Evolutionary conservation across 2,888 invertebrate species (phyloP).

Genomic region (Dichetophora obliterata): DNA sequence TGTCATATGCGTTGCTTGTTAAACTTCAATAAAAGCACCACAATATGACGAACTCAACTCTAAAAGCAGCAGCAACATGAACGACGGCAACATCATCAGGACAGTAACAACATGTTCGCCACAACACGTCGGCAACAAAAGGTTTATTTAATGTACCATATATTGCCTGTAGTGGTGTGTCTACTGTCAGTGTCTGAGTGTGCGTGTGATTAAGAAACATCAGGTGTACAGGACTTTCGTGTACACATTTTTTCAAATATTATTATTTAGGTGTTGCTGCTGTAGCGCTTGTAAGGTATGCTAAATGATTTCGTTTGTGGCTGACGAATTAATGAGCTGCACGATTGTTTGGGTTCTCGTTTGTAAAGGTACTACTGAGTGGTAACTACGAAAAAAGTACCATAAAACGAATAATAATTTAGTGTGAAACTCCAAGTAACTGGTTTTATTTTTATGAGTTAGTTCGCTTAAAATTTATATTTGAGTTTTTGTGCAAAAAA

Average conservation of each 20-base stretch:
- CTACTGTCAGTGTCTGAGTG: background rate
- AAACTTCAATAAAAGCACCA: conserved; percentile 41
- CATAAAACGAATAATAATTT: too few relatives aligned
- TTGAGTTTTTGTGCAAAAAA: too few relatives aligned
- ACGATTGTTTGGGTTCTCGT: background rate
- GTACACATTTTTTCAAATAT: background rate
- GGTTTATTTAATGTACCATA: background rate
- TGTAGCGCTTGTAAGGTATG: too few relatives aligned
- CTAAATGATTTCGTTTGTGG: too few relatives aligned
- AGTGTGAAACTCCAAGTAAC: too few relatives aligned
- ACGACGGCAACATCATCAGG: background rate
- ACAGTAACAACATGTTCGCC: conserved; percentile 18
- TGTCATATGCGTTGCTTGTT: conserved; percentile 35
- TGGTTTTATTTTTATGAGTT: too few relatives aligned
- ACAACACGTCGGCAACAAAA: conserved; percentile 10
- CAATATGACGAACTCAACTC: conserved; percentile 45
- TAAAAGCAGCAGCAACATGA: conserved; percentile 1
- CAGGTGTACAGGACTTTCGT: background rate
- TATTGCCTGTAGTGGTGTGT: background rate
- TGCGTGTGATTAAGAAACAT: background rate
- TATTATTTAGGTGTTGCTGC: too few relatives aligned
- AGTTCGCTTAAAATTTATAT: too few relatives aligned
- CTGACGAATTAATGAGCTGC: background rate
- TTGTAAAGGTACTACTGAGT: conserved; percentile 1
- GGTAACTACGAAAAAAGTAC: background rate